Percentiles rank a stretch among this genome's conserved stretches.
Conservation (phyloP, 2,113 vertebrate genomes). For the Athene noctua region DNA sequence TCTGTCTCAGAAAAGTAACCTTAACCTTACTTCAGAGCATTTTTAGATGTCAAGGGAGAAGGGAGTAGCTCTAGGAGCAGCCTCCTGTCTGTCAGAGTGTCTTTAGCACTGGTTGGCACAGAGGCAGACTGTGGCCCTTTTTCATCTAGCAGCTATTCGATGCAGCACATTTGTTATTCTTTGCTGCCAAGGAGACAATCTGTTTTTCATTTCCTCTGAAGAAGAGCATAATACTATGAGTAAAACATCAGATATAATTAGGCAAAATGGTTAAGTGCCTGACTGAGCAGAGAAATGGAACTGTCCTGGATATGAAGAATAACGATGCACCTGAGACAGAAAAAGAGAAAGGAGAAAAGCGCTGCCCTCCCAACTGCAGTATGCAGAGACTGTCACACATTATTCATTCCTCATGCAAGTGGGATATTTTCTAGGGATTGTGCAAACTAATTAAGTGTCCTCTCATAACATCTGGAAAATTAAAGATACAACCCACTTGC, state of each 20-base stretch:
- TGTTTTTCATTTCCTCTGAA: conserved; percentile 73
- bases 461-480: not conserved
- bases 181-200: conserved; percentile 70
- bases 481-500: not conserved
- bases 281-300: conserved; percentile 33
- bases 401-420: not conserved
- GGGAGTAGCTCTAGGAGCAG: not conserved
- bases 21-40: conserved; percentile 20
- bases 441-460: not conserved
- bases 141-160: conserved; percentile 58
- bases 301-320: not conserved
- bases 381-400: not conserved
- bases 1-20: not conserved
- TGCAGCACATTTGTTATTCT: conserved; percentile 62
- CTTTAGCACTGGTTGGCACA: conserved; percentile 10
- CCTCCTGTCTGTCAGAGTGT: conserved; percentile 32
- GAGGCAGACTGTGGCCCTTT: conserved; percentile 45
- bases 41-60: conserved; percentile 22
- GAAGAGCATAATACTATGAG: conserved; percentile 65
- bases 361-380: not conserved
- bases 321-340: not conserved
- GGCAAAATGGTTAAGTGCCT: conserved; percentile 54
- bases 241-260: conserved; percentile 70
- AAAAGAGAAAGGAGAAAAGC: not conserved
- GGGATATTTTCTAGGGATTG: not conserved